Conservation (phyloP, 2,797 vertebrate species). For the Takifugu ocellatus region DNA sequence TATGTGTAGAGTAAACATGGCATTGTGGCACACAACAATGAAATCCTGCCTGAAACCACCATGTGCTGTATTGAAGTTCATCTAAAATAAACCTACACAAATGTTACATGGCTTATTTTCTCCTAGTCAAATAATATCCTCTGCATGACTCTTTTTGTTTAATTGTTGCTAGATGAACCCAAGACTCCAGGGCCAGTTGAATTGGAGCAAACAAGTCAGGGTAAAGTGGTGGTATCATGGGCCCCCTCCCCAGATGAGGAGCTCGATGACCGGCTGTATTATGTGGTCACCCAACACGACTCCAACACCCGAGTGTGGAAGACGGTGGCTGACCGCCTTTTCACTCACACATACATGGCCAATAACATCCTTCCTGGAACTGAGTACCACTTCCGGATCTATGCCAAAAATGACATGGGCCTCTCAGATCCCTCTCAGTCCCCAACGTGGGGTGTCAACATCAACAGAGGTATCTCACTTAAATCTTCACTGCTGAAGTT, state of each 20-base stretch:
- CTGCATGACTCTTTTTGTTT: neutral
- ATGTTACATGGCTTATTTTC: neutral
- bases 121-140: too few relatives aligned
- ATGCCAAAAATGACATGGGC: slow-evolving; percentile 85
- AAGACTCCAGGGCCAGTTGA: slow-evolving; percentile 79
- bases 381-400: slow-evolving; percentile 83
- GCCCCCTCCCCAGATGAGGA: slow-evolving; percentile 82
- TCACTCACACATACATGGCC: slow-evolving; percentile 80
- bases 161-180: slow-evolving; percentile 75
- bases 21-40: neutral
- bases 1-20: neutral
- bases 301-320: slow-evolving; percentile 76
- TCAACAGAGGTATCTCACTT: slow-evolving; percentile 68
- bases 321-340: slow-evolving; percentile 75
- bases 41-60: neutral
- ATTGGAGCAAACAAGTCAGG: slow-evolving; percentile 79
- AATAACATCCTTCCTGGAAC: slow-evolving; percentile 72
- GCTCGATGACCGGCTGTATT: slow-evolving; percentile 74
- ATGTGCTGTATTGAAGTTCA: neutral
- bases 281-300: slow-evolving; percentile 77
- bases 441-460: slow-evolving; percentile 78
- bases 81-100: neutral
- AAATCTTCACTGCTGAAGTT: too few relatives aligned
- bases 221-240: slow-evolving; percentile 81
- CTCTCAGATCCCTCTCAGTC: slow-evolving; percentile 80